Evolutionary conservation across 2,888 invertebrate genomes (phyloP).

Genomic region (Zeuzera pyrina): DNA sequence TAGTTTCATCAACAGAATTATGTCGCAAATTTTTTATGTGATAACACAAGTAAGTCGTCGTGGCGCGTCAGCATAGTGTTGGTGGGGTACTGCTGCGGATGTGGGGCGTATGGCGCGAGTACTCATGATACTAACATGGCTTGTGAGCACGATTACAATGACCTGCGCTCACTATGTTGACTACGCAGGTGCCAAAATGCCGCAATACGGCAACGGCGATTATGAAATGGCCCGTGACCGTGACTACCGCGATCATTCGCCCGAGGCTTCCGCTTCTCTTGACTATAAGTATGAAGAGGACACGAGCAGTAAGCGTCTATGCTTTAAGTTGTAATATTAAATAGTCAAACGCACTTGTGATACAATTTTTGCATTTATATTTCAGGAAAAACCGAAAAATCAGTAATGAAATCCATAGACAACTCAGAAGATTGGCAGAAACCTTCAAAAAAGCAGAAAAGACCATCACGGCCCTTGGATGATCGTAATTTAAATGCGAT

Average conservation of each 20-base stretch:
- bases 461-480: slow-evolving; percentile 13
- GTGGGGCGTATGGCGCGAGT: slow-evolving; percentile 8
- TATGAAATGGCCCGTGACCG: slow-evolving; percentile 28
- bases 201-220: slow-evolving; percentile 37
- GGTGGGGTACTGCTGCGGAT: slow-evolving; percentile 4
- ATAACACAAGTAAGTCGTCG: slow-evolving; percentile 12
- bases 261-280: slow-evolving; percentile 35
- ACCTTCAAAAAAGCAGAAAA: slow-evolving; percentile 24
- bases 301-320: slow-evolving; percentile 19
- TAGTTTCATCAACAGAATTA: slow-evolving; percentile 41
- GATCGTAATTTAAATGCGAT: slow-evolving; percentile 10
- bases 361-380: slow-evolving; percentile 4
- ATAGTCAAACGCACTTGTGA: neutral
- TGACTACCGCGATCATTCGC: slow-evolving; percentile 40
- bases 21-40: slow-evolving; percentile 31
- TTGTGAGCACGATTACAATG: slow-evolving; percentile 6
- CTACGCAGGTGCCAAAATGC: slow-evolving; percentile 46
- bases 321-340: slow-evolving; percentile 4
- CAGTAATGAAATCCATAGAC: slow-evolving; percentile 18
- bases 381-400: slow-evolving; percentile 29
- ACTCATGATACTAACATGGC: slow-evolving; percentile 1
- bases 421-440: slow-evolving; percentile 28
- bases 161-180: slow-evolving; percentile 10
- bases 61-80: slow-evolving; percentile 1
- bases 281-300: slow-evolving; percentile 52